Percentiles rank a stretch among this genome's conserved stretches.
Conservation (phyloP, 1,140 invertebrate species). For the Caenorhabditis tropicalis region DNA sequence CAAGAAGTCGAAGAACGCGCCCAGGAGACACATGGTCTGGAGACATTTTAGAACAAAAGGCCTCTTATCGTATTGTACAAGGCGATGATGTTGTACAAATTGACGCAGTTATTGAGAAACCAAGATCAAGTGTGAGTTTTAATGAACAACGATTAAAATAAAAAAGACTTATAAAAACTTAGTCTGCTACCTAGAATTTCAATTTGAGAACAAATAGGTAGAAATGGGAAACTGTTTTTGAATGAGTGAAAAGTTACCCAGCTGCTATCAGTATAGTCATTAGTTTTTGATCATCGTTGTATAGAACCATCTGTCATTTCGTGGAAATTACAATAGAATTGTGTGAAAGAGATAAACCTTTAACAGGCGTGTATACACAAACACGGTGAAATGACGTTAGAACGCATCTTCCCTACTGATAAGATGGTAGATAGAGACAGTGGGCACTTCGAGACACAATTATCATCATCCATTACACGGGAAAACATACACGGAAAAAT, state of each 20-base stretch:
- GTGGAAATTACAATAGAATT: background rate
- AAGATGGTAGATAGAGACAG: background rate
- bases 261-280: background rate
- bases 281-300: background rate
- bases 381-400: background rate
- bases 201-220: no score
- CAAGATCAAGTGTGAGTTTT: background rate
- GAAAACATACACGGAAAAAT: background rate
- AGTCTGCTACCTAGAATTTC: no score
- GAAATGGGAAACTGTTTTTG: no score
- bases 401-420: background rate
- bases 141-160: no score
- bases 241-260: no score
- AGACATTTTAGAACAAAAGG: background rate
- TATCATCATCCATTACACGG: background rate
- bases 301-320: background rate
- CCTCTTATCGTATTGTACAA: background rate
- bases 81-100: constrained; percentile 6
- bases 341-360: background rate
- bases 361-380: background rate
- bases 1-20: background rate
- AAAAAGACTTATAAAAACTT: no score
- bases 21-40: background rate
- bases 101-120: background rate
- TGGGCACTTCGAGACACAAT: background rate